Evolutionary conservation across 1,140 invertebrate species (phyloP), one percentile per base, ranked within the genome.

Genomic region (Vollenhovia emeryi): DNA sequence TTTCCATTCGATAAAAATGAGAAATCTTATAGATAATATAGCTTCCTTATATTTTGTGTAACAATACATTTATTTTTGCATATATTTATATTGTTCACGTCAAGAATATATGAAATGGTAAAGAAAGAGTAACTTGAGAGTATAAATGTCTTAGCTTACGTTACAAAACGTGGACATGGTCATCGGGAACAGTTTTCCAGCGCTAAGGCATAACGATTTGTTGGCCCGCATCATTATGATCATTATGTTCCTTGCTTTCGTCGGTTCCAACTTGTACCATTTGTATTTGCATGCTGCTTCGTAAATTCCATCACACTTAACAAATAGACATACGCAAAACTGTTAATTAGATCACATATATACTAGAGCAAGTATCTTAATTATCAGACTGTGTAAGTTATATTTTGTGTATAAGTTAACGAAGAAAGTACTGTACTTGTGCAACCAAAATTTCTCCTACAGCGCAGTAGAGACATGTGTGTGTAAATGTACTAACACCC

Each of bases 121-220:
- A n/a, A n/a, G n/a, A n/a, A n/a, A n/a, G n/a, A n/a, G n/a, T n/a
- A n/a, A n/a, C n/a, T n/a, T n/a, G n/a, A n/a, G n/a, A n/a, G n/a
- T n/a, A n/a, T n/a, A n/a, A n/a, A n/a, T n/a, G n/a, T n/a, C n/a
- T n/a, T n/a, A n/a, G n/a, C n/a, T n/a, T n/a, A n/a, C 64, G 9
- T 75, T 88, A 18, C 62, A 75, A 40, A 85, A 78, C 2, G 48
- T 73, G 48, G 55, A 5, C 36, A 88, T 80, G 8, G 83, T 76
- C 40, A 88, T 55, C 30, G 66, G 75, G 11, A 87, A 82, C 2
- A 86, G 24, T 64, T 88, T 86, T 30, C 76, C 68, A 0, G 87
- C 69, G 1, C 50, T 89, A 11, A 89, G 33, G 13, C 40, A 57
- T 8, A 82, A 18, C 4, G 75, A 64, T 33, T 62, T 68, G 6